These are phyloP conservation scores for Globicephala melas DNA, from an alignment of 2,113 vertebrate species.

Conservation along the genomic window DNA sequence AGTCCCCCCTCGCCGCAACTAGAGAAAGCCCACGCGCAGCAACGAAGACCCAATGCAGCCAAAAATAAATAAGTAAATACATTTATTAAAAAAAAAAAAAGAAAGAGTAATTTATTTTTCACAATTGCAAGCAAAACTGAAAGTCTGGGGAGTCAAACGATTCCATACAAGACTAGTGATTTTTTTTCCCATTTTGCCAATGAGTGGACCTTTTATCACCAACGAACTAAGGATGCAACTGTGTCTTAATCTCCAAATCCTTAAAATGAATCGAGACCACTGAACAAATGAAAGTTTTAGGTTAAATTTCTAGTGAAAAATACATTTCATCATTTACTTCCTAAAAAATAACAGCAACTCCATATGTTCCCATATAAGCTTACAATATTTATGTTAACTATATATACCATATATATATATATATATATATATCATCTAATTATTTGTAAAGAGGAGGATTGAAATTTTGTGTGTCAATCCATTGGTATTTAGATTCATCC, in stretches of 20 bases:
- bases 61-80: no score
- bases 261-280: background rate
- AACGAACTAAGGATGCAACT: background rate
- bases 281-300: background rate
- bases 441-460: background rate
- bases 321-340: background rate
- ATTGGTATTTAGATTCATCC: background rate
- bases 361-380: background rate
- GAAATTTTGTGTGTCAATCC: background rate
- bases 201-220: background rate
- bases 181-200: background rate
- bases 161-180: background rate
- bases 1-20: no score
- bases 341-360: background rate
- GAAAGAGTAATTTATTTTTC: background rate
- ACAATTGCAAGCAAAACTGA: background rate
- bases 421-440: background rate
- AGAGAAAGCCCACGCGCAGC: no score
- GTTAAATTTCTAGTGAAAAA: background rate
- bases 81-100: no score
- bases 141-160: background rate
- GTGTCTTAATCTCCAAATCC: background rate
- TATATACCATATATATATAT: background rate
- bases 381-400: background rate
- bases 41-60: no score